phyloP scores from a whole-genome alignment of 1,140 invertebrate genomes.

The Pseudomyrmex flavicornis region DNA sequence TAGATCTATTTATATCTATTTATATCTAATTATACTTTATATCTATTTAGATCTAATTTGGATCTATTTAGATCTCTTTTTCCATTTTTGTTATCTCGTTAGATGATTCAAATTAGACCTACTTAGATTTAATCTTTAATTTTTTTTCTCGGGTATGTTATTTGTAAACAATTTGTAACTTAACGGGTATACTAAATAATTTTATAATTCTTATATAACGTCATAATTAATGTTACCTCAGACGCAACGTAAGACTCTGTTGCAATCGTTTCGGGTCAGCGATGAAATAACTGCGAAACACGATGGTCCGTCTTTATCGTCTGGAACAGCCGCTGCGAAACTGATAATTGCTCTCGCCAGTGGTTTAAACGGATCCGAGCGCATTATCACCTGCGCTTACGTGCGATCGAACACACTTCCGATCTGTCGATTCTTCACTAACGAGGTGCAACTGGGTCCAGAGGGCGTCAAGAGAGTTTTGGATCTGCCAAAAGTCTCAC shows the following conservation, averaged over 20 bases:
- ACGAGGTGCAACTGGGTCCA: slow-evolving; percentile 74
- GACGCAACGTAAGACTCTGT: slow-evolving; percentile 71
- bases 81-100: too few relatives aligned
- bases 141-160: too few relatives aligned
- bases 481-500: slow-evolving; percentile 76
- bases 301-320: slow-evolving; percentile 69
- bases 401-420: slow-evolving; percentile 77
- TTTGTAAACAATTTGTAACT: too few relatives aligned
- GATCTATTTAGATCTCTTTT: too few relatives aligned
- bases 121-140: too few relatives aligned
- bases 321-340: slow-evolving; percentile 75
- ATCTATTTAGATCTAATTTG: too few relatives aligned
- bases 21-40: too few relatives aligned
- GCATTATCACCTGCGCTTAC: slow-evolving; percentile 73
- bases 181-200: too few relatives aligned
- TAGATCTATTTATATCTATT: too few relatives aligned
- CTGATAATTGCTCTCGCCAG: slow-evolving; percentile 74
- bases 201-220: too few relatives aligned
- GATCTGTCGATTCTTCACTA: slow-evolving; percentile 77
- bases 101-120: too few relatives aligned
- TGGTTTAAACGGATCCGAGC: slow-evolving; percentile 69
- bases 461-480: slow-evolving; percentile 74
- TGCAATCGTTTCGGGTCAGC: slow-evolving; percentile 67
- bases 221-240: slow-evolving; percentile 37
- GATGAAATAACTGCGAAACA: slow-evolving; percentile 53